Evolutionary conservation across 2,113 vertebrate genomes (phyloP).

Genomic region (Nansenia antarctica): DNA sequence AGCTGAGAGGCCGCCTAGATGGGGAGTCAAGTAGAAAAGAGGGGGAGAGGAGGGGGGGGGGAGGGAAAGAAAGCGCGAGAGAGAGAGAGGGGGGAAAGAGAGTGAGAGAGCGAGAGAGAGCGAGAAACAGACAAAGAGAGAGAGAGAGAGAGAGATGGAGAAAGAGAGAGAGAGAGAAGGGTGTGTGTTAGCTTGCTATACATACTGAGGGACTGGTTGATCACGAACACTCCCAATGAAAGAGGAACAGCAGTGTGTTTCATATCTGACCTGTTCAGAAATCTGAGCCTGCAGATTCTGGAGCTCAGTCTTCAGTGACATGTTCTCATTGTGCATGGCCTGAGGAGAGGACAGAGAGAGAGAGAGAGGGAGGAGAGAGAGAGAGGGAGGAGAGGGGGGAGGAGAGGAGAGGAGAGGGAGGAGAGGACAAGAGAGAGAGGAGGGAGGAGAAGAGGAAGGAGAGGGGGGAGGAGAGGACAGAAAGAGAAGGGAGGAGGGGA

Average conservation of each 20-base stretch:
- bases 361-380: neutral
- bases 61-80: neutral
- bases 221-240: neutral
- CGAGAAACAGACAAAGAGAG: neutral
- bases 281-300: constrained; percentile 88
- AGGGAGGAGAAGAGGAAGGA: neutral
- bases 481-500: too few species aligned
- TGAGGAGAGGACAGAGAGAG: constrained; percentile 46
- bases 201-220: constrained; percentile 1
- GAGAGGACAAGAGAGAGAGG: neutral
- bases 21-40: neutral
- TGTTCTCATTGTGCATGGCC: constrained; percentile 90
- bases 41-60: neutral
- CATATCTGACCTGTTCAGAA: constrained; percentile 85
- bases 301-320: constrained; percentile 85
- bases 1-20: constrained; percentile 67
- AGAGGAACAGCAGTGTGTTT: neutral
- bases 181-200: neutral
- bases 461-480: neutral
- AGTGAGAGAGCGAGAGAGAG: neutral
- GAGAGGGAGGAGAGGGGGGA: neutral
- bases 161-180: neutral
- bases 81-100: neutral
- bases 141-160: neutral
- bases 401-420: neutral